Percentiles rank a stretch among this genome's conserved stretches.
Evolutionary conservation across 2,797 vertebrate genomes (phyloP).

Genomic region (Brachyalestes nurse): DNA sequence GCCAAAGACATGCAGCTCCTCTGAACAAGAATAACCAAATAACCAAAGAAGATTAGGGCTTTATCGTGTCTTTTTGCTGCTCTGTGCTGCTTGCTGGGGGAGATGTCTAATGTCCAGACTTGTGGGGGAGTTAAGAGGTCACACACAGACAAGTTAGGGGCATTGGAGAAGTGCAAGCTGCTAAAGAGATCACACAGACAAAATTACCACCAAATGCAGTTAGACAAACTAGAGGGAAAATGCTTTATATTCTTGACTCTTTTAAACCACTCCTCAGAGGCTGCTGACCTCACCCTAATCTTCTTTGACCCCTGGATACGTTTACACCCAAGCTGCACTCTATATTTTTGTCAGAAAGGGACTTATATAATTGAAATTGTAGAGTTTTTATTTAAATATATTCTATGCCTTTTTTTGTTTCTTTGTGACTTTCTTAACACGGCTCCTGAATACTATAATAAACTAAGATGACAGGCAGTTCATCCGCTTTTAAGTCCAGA

Average conservation of each 20-base stretch:
- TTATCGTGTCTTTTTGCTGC: slow-evolving; percentile 42
- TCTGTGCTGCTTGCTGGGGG: slow-evolving; percentile 33
- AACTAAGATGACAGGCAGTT: slow-evolving; percentile 19
- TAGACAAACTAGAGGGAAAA: slow-evolving; percentile 49
- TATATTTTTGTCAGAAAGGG: slow-evolving; percentile 5
- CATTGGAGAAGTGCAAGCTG: slow-evolving; percentile 55
- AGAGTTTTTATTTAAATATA: background rate
- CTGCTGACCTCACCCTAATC: slow-evolving; percentile 59
- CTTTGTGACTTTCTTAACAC: background rate
- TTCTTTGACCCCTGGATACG: slow-evolving; percentile 50
- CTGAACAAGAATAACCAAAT: slow-evolving; percentile 42
- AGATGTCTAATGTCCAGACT: slow-evolving; percentile 54
- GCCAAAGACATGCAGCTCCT: slow-evolving; percentile 24
- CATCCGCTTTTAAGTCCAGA: slow-evolving; percentile 43
- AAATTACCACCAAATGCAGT: slow-evolving; percentile 54
- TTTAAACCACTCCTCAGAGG: slow-evolving; percentile 52
- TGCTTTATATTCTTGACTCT: slow-evolving; percentile 51
- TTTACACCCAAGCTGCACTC: slow-evolving; percentile 29
- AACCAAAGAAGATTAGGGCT: slow-evolving; percentile 42
- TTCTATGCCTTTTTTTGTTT: background rate
- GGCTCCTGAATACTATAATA: background rate
- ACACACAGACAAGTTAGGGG: slow-evolving; percentile 49
- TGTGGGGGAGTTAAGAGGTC: slow-evolving; percentile 57
- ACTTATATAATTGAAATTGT: background rate
- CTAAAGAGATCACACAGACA: slow-evolving; percentile 62